Evolutionary conservation across 1,140 invertebrate species (phyloP).

Genomic region (Spodoptera frugiperda): DNA sequence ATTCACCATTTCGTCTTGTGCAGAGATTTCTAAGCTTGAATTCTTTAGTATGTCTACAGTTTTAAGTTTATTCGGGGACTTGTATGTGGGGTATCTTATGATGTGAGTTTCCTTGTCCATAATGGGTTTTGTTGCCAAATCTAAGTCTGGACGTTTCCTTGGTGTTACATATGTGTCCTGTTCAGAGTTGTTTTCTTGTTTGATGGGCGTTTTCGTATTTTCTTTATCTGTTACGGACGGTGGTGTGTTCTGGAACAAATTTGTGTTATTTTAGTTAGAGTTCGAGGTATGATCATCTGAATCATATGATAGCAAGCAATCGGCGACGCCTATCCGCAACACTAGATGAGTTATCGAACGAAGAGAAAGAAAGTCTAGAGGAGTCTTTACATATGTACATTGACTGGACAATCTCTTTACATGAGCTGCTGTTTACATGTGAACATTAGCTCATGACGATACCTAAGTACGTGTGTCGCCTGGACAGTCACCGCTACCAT

Average conservation of each 20-base stretch:
- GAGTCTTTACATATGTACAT: too few species aligned
- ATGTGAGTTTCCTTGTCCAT: not conserved
- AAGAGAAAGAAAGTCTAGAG: too few species aligned
- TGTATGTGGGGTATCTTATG: slow-evolving; percentile 43
- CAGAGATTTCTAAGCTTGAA: slow-evolving; percentile 70
- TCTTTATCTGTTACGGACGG: not conserved
- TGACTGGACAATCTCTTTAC: too few species aligned
- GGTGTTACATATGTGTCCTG: not conserved
- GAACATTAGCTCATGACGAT: too few species aligned
- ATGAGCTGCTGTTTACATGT: too few species aligned
- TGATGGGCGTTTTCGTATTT: not conserved
- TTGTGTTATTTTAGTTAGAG: too few species aligned
- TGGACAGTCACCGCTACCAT: too few species aligned
- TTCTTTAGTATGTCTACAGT: slow-evolving; percentile 66
- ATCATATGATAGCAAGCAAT: too few species aligned
- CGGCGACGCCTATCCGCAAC: too few species aligned
- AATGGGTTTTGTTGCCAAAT: not conserved
- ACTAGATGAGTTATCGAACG: too few species aligned
- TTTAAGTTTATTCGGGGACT: slow-evolving; percentile 63
- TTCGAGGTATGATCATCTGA: too few species aligned
- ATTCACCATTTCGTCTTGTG: slow-evolving; percentile 62
- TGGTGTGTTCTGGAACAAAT: slow-evolving; percentile 8
- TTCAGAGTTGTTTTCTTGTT: slow-evolving; percentile 1
- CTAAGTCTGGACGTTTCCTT: not conserved
- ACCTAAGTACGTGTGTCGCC: too few species aligned